These are phyloP conservation scores for Drosophila tropicalis DNA, from an alignment of 1,140 invertebrate species.

Conservation along the genomic window DNA sequence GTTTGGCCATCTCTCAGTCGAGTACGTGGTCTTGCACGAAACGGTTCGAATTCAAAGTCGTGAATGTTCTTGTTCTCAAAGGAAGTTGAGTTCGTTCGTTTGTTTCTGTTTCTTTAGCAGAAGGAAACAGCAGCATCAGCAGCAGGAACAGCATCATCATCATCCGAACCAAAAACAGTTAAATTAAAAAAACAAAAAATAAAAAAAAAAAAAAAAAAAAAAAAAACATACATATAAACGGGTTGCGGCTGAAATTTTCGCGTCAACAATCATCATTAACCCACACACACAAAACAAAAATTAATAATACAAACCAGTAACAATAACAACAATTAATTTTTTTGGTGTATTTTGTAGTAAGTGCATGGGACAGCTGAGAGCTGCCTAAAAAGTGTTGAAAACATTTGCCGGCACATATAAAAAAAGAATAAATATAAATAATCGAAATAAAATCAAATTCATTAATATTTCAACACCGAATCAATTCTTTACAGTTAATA, in stretches of 20 bases:
- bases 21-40: conserved; percentile 61
- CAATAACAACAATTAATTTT: not conserved
- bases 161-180: conserved; percentile 1
- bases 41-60: conserved; percentile 22
- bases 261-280: conserved; percentile 3
- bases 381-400: not conserved
- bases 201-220: too few relatives aligned
- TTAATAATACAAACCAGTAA: not conserved
- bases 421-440: not conserved
- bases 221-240: not conserved
- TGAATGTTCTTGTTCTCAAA: not conserved
- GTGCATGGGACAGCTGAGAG: not conserved
- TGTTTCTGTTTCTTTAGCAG: not conserved
- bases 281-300: not conserved
- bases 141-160: conserved; percentile 1
- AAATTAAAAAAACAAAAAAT: not conserved
- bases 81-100: conserved; percentile 8
- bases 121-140: conserved; percentile 4
- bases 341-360: conserved; percentile 7
- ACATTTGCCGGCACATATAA: conserved; percentile 2
- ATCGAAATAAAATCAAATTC: not conserved
- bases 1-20: conserved; percentile 48
- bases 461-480: not conserved
- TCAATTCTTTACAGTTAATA: not conserved
- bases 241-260: not conserved